These are phyloP conservation scores for Sporophila hypoxantha DNA, from an alignment of 2,113 vertebrate genomes.

Conservation along the genomic window DNA sequence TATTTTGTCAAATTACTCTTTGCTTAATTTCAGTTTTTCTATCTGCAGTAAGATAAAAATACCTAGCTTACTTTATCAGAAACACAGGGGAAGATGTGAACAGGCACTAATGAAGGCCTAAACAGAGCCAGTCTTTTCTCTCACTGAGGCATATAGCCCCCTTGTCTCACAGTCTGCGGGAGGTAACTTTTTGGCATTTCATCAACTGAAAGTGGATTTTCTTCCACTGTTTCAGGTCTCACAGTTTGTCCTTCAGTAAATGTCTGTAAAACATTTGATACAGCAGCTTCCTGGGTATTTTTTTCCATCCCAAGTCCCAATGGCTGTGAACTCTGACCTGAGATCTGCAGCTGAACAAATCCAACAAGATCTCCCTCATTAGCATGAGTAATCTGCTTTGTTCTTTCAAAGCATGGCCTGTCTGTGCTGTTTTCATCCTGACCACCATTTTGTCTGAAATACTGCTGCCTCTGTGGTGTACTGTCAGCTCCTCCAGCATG, in stretches of 20 bases:
- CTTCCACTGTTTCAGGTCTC: slow-evolving; percentile 28
- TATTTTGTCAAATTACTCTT: slow-evolving; percentile 11
- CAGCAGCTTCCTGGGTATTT: slow-evolving; percentile 37
- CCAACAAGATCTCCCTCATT: slow-evolving; percentile 52
- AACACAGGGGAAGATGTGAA: slow-evolving; percentile 19
- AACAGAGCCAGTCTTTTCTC: slow-evolving; percentile 26
- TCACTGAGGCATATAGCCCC: slow-evolving; percentile 87
- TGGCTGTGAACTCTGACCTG: slow-evolving; percentile 51
- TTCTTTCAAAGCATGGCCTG: slow-evolving; percentile 61
- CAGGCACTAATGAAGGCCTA: slow-evolving; percentile 37
- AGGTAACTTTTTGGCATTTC: slow-evolving; percentile 79
- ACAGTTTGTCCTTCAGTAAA: slow-evolving; percentile 41
- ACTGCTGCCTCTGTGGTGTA: slow-evolving; percentile 53
- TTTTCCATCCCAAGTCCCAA: slow-evolving; percentile 67
- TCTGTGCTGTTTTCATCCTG: slow-evolving; percentile 50
- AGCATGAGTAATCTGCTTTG: slow-evolving; percentile 15
- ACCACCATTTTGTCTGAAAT: slow-evolving; percentile 72
- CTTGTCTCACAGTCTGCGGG: slow-evolving; percentile 79
- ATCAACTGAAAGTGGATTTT: slow-evolving; percentile 20
- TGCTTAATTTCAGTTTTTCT: slow-evolving; percentile 7
- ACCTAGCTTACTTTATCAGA: slow-evolving; percentile 50
- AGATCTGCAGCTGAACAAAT: slow-evolving; percentile 62
- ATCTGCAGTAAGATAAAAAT: slow-evolving; percentile 36
- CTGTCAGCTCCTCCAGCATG: slow-evolving; percentile 51
- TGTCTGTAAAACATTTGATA: slow-evolving; percentile 18